Evolutionary conservation across 2,797 vertebrate genomes (phyloP).

Genomic region (Sebastes diploproa): DNA sequence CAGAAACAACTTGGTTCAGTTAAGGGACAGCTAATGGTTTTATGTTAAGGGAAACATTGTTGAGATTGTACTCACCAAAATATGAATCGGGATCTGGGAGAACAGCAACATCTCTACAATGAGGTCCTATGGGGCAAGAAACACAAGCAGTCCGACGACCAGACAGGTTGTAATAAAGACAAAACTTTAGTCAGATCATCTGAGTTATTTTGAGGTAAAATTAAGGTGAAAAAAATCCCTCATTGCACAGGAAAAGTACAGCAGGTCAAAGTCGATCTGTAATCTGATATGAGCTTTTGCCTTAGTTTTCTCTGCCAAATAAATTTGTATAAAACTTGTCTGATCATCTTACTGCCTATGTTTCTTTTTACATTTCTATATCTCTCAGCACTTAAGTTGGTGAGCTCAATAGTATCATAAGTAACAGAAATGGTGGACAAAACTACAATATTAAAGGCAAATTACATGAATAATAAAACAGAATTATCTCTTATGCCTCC

Average conservation of each 20-base stretch:
- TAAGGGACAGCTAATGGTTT: too few relatives aligned
- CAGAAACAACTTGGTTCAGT: too few relatives aligned
- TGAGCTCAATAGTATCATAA: not conserved
- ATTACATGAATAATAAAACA: not conserved
- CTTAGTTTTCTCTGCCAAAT: not conserved
- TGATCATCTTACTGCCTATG: not conserved
- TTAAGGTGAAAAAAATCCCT: not conserved
- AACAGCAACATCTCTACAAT: not conserved
- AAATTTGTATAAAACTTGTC: not conserved
- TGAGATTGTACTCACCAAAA: not conserved
- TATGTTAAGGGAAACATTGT: not conserved
- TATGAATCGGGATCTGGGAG: not conserved
- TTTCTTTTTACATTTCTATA: not conserved
- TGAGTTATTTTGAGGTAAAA: too few relatives aligned
- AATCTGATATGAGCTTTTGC: not conserved
- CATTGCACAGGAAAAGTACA: not conserved
- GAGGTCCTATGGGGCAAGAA: not conserved
- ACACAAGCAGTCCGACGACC: too few relatives aligned
- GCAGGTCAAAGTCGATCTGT: not conserved
- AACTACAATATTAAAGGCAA: not conserved
- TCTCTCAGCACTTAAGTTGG: not conserved
- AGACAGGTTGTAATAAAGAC: too few relatives aligned
- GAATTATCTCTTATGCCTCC: not conserved
- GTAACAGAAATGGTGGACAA: not conserved
- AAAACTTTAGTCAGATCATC: too few relatives aligned